Base-by-base conservation (phyloP, 1,140 invertebrate genomes). In the Prorops nasuta region DNA sequence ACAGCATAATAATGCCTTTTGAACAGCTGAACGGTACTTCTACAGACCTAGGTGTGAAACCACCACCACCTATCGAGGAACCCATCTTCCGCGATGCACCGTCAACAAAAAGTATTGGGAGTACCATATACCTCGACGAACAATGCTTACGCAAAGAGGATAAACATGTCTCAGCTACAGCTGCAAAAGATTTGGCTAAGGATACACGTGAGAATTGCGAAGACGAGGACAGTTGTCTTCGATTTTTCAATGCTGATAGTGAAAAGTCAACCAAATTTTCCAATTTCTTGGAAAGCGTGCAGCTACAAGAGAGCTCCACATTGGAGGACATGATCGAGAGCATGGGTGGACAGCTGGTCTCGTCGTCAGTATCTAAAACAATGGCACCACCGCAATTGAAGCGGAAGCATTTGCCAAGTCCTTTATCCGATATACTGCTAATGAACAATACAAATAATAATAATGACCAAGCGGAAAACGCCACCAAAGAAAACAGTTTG, bases 371-470 rank as follows among this genome's bases (percentile, higher is more conserved):
- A 31, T 32, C 57, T 6, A 58, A 57, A 17, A 58, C 58, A 3
- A 72, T 71, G 58, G 67, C 71, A 4, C 65, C 71, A 17, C 63
- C 66, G 3, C 54, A 57, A 8, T 46, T 56, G n/a, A 75, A 68
- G 50, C 61, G 62, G 0, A 74, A 72, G 50, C 60, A 54, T 28
- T 71, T 69, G 0, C 49, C 60, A 3, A 76, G 73, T 56, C 72
- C 72, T 8, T 45, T 69, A 18, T 58, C 56, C 3, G 69, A 76
- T 40, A 69, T 76, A 58, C 34, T 74, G 4, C 40, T 68, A 21
- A 70, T 71, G 38, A 72, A 67, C 45, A 45, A 63, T 3, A 70
- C 74, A 48, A 76, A 76, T 38, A 77, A 76, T 38, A 73, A 75
- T 17, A 62, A 76, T 18, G 60, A 62, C 0, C 65, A 65, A 37